Evolutionary conservation across 2,888 invertebrate genomes (phyloP).

Genomic region (Harpalus rufipes): DNA sequence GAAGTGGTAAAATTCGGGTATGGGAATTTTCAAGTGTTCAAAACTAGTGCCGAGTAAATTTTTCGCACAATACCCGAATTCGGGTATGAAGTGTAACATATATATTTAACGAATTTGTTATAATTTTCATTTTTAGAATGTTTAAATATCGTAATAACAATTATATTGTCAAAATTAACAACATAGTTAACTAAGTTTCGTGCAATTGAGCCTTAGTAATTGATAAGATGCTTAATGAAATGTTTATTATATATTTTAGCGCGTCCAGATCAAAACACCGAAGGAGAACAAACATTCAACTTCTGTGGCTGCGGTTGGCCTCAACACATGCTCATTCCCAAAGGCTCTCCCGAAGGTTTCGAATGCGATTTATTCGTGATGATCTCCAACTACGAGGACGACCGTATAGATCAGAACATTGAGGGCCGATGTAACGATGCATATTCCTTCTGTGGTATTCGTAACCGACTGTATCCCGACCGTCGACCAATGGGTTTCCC

Average conservation of each 20-base stretch:
- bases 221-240: too few relatives aligned
- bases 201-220: too few relatives aligned
- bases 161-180: too few relatives aligned
- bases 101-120: too few relatives aligned
- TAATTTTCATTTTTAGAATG: too few relatives aligned
- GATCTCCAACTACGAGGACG: constrained; percentile 86
- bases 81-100: too few relatives aligned
- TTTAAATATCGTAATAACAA: too few relatives aligned
- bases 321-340: constrained; percentile 88
- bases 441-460: constrained; percentile 88
- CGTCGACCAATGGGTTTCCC: constrained; percentile 91
- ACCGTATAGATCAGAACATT: constrained; percentile 81
- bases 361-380: constrained; percentile 86
- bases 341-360: constrained; percentile 84
- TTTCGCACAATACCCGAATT: too few relatives aligned
- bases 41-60: too few relatives aligned
- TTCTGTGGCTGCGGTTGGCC: constrained; percentile 96
- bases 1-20: too few relatives aligned
- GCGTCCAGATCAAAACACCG: constrained; percentile 77
- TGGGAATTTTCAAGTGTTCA: too few relatives aligned
- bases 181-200: too few relatives aligned
- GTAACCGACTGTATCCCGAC: constrained; percentile 89
- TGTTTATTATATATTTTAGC: not conserved
- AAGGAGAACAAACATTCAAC: constrained; percentile 81
- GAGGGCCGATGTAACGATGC: constrained; percentile 85